phyloP scores from a whole-genome alignment of 2,797 vertebrate species.

The Anabas testudineus region DNA sequence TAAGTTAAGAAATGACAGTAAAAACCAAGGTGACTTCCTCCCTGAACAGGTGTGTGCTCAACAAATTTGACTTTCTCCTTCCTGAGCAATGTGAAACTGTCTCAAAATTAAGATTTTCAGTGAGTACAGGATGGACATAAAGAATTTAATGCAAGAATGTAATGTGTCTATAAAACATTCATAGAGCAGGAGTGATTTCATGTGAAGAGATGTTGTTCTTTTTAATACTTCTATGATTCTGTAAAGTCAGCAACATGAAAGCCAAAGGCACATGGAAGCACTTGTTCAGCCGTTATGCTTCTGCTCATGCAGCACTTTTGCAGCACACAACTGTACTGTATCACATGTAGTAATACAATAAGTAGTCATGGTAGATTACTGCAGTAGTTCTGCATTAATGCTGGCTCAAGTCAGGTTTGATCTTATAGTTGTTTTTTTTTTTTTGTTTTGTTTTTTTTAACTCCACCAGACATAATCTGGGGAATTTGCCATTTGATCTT shows the following conservation, averaged over 20 bases:
- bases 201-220: constrained; percentile 32
- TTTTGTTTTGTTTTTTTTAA: no score
- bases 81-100: not conserved
- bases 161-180: constrained; percentile 28
- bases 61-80: not conserved
- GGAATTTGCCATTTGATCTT: no score
- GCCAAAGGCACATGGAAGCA: constrained; percentile 23
- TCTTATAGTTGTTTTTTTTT: no score
- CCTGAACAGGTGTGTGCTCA: not conserved
- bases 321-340: not conserved
- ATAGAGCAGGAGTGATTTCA: constrained; percentile 24
- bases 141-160: not conserved
- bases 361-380: not conserved
- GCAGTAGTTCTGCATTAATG: not conserved
- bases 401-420: not conserved
- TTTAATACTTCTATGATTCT: constrained; percentile 36
- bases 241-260: constrained; percentile 43
- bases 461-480: no score
- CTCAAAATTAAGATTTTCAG: not conserved
- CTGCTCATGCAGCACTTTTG: constrained; percentile 21
- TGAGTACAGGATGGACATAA: not conserved
- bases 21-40: not conserved
- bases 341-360: not conserved
- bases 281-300: constrained; percentile 25
- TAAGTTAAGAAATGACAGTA: not conserved